Conservation (phyloP, 1,140 invertebrate genomes). For the Eumeta japonica region DNA sequence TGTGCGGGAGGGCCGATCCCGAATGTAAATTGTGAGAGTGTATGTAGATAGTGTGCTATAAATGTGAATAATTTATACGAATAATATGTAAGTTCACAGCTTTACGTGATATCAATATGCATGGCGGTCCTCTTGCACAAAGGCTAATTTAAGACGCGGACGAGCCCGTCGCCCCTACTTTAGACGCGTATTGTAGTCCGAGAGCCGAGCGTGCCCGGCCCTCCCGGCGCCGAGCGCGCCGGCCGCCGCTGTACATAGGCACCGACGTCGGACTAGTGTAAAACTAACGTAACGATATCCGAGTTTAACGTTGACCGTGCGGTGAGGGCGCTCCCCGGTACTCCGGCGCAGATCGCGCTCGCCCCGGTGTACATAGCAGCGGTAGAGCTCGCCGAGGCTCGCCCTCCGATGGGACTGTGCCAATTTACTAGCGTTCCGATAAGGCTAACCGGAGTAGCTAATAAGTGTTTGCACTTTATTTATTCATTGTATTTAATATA, state of each 20-base stretch:
- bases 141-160: too few species aligned
- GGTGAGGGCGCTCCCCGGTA: not conserved
- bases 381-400: slow-evolving; percentile 1
- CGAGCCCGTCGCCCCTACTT: too few species aligned
- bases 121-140: slow-evolving; percentile 40
- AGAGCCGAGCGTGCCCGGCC: too few species aligned
- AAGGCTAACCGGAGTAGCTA: slow-evolving; percentile 42
- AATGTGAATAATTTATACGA: slow-evolving; percentile 58
- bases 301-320: not conserved
- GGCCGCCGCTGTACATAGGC: too few species aligned
- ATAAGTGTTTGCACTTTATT: slow-evolving; percentile 56
- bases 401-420: slow-evolving; percentile 46
- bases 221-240: too few species aligned
- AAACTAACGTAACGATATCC: too few species aligned
- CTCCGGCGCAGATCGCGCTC: not conserved
- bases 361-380: not conserved
- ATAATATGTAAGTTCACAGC: slow-evolving; percentile 54
- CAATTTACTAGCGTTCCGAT: slow-evolving; percentile 47
- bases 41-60: slow-evolving; percentile 57
- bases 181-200: too few species aligned
- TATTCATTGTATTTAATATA: slow-evolving; percentile 54
- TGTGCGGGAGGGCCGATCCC: slow-evolving; percentile 40
- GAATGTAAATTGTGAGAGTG: slow-evolving; percentile 39
- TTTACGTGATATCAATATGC: slow-evolving; percentile 49
- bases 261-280: too few species aligned